These are phyloP conservation scores for Neosilurus mollespiculum DNA, from an alignment of 2,797 vertebrate genomes.

Conservation along the genomic window DNA sequence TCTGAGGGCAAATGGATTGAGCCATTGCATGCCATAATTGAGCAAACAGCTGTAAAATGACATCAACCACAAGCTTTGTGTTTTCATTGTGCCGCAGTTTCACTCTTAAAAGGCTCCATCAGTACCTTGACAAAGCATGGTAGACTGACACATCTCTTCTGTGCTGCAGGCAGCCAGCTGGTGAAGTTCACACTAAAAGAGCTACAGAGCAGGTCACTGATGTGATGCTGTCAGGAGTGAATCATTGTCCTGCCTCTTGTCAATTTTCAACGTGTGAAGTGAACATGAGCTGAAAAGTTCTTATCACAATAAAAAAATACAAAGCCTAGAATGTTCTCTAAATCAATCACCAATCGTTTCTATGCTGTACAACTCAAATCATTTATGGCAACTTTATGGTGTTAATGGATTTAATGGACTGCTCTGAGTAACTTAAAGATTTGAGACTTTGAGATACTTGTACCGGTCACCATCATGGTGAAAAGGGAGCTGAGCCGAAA, in stretches of 20 bases:
- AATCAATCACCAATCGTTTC: conserved; percentile 5
- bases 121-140: conserved; percentile 72
- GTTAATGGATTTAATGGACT: not conserved
- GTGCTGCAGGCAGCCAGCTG: conserved; percentile 74
- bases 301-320: conserved; percentile 10
- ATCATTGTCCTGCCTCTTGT: conserved; percentile 51
- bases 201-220: conserved; percentile 52
- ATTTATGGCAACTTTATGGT: not conserved
- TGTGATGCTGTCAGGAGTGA: conserved; percentile 57
- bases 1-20: conserved; percentile 40
- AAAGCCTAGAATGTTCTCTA: conserved; percentile 9
- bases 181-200: conserved; percentile 63
- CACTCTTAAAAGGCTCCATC: conserved; percentile 83
- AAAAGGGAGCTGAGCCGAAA: too few relatives aligned
- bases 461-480: too few relatives aligned
- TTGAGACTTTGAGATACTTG: too few relatives aligned
- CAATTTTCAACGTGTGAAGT: conserved; percentile 50
- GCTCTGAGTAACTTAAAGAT: not conserved
- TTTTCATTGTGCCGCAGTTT: conserved; percentile 78
- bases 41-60: conserved; percentile 82
- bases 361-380: not conserved
- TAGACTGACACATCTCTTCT: conserved; percentile 72
- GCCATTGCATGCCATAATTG: conserved; percentile 61
- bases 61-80: conserved; percentile 77
- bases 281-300: conserved; percentile 38